A percentile compares a stretch with the other conserved stretches of the same genome.
phyloP scores from a whole-genome alignment of 2,113 vertebrate species.

The Engystomops pustulosus region DNA sequence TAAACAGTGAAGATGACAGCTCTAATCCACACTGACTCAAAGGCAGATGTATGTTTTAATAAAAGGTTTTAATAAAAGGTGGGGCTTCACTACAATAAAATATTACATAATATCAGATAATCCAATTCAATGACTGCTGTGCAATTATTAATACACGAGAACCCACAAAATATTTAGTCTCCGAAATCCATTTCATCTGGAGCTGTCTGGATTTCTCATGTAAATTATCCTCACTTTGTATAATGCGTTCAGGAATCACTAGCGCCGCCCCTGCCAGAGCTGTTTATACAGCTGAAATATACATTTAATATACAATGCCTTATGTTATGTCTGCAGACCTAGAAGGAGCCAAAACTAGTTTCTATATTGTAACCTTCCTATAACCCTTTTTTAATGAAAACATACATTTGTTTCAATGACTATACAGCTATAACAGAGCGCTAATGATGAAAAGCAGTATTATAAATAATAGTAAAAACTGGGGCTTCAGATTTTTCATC shows the following conservation, averaged over 20 bases:
- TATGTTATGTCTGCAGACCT: slow-evolving; percentile 18
- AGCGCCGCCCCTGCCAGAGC: neutral
- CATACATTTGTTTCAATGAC: neutral
- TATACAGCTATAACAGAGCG: too few relatives aligned
- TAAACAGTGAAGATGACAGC: too few relatives aligned
- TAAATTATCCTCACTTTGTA: neutral
- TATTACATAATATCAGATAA: too few relatives aligned
- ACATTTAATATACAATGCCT: slow-evolving; percentile 3
- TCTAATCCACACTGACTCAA: too few relatives aligned
- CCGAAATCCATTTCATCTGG: neutral
- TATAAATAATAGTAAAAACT: neutral
- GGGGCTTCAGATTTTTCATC: neutral
- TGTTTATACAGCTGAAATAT: slow-evolving; percentile 30
- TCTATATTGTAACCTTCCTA: neutral
- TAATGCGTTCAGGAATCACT: neutral
- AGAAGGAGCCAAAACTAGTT: neutral
- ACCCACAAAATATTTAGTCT: too few relatives aligned
- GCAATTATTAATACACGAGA: neutral
- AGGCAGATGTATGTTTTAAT: too few relatives aligned
- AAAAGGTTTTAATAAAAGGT: too few relatives aligned
- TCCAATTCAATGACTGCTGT: neutral
- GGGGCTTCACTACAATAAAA: too few relatives aligned
- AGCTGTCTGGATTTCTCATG: too few relatives aligned
- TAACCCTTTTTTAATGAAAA: neutral
- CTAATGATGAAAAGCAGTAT: too few relatives aligned